Evolutionary conservation across 1,140 invertebrate species (phyloP).

Genomic region (Trichonephila inaurata): DNA sequence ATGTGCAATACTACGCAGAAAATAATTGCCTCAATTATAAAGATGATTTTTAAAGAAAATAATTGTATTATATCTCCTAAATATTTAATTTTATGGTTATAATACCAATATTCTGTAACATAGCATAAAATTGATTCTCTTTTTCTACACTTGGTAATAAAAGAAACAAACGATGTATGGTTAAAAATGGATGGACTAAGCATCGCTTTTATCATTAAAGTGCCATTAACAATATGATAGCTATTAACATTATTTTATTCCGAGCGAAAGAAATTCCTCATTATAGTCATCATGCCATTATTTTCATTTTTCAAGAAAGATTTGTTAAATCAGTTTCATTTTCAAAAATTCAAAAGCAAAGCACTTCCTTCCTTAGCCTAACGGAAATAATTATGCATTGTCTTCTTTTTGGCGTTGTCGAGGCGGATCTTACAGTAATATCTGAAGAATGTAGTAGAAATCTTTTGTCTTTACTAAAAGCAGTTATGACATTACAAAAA

Average conservation of each 20-base stretch:
- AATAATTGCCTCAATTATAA: too few relatives aligned
- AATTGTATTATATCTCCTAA: too few relatives aligned
- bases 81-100: too few relatives aligned
- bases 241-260: background rate
- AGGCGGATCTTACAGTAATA: background rate
- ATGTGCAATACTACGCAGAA: too few relatives aligned
- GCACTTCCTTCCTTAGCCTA: background rate
- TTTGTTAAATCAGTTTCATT: conserved; percentile 8
- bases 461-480: background rate
- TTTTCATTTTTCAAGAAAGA: background rate
- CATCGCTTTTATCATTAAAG: background rate
- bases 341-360: conserved; percentile 16
- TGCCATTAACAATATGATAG: background rate
- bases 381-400: conserved; percentile 59
- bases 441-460: background rate
- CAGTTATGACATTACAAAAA: too few relatives aligned
- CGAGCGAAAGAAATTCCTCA: background rate
- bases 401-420: background rate
- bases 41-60: too few relatives aligned
- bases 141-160: too few relatives aligned
- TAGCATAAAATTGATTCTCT: too few relatives aligned
- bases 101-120: too few relatives aligned
- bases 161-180: too few relatives aligned
- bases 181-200: background rate
- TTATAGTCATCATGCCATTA: background rate